Base-by-base conservation (phyloP, 1,140 invertebrate species). In the Neodiprion pinetum region DNA sequence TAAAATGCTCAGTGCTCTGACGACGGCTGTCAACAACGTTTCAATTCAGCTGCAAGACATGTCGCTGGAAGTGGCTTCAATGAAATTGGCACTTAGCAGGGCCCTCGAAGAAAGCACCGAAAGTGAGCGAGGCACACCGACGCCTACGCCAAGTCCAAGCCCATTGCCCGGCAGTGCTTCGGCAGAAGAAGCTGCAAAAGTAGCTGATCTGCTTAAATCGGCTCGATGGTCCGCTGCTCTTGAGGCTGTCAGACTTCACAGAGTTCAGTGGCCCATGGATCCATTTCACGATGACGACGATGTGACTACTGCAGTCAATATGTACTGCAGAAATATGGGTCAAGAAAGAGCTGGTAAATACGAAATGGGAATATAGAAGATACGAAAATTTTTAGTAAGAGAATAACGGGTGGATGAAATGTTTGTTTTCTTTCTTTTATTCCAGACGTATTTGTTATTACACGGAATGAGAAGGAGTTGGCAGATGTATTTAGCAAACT, bases 1-100 rank as follows among this genome's bases (percentile, higher is more conserved):
- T 81, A 98, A 98, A 88, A 94, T 99, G 91, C 90, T 97, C 71
- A 86, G 89, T 1, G 89, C 92, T 0, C 86, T 95, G n/a, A 88
- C 89, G 14, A 85, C 85, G 12, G 90, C 90, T 9, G 88, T 91
- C 47, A 88, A 87, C 75, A 89, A 84, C 71, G 86, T 89, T 48
- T 87, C 90, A 74, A 89, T 85, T 73, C 83, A 91, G 80, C 82
- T 92, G 14, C 89, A 90, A 78, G 91, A 92, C 77, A 85, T 92
- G 47, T 92, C 91, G 0, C 76, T 82, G 1, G 91, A 92, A 74
- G 88, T 92, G 12, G 81, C 88, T 1, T 83, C 81, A 14, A 90
- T 92, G 82, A 89, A 87, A 78, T 83, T 83, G 50, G 88, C 90
- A 2, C 78, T 92, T 8, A 84, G 87, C 21, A 87, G 89, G 71